phyloP scores from a whole-genome alignment of 2,113 vertebrate genomes.

The Anthoscopus minutus region DNA sequence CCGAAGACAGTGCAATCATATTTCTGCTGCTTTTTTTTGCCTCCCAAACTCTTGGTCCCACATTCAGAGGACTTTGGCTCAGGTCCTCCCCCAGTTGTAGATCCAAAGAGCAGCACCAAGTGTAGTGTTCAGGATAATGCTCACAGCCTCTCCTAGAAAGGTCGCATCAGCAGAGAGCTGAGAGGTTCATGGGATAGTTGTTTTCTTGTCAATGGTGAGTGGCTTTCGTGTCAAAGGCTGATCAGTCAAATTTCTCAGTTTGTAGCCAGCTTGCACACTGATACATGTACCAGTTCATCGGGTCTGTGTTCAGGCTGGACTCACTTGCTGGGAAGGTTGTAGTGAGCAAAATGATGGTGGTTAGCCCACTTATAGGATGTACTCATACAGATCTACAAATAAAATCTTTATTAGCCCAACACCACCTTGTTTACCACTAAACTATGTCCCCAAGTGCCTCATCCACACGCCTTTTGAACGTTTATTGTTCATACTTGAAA shows the following conservation, averaged over 20 bases:
- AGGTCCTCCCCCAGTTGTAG: fast-evolving
- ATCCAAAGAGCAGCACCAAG: neutral
- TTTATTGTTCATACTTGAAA: neutral
- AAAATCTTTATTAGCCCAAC: neutral
- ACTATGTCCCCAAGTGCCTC: neutral
- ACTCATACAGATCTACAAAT: neutral
- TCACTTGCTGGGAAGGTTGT: neutral
- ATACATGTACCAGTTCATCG: fast-evolving
- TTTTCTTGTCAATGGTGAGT: neutral
- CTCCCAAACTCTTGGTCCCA: neutral
- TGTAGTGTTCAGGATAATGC: neutral
- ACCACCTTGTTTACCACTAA: neutral
- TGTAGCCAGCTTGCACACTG: neutral
- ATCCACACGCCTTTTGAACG: neutral
- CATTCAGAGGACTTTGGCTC: neutral
- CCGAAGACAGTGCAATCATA: neutral
- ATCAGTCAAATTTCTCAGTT: fast-evolving
- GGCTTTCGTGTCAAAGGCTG: too few species aligned
- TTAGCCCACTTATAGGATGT: neutral
- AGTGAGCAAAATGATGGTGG: neutral
- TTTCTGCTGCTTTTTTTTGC: neutral
- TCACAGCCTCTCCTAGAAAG: neutral
- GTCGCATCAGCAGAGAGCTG: neutral
- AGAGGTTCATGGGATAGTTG: neutral
- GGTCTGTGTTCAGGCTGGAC: neutral